Percentiles rank a stretch among this genome's conserved stretches.
Conservation (phyloP, 2,797 vertebrate species). For the Sebastolobus altivelis region DNA sequence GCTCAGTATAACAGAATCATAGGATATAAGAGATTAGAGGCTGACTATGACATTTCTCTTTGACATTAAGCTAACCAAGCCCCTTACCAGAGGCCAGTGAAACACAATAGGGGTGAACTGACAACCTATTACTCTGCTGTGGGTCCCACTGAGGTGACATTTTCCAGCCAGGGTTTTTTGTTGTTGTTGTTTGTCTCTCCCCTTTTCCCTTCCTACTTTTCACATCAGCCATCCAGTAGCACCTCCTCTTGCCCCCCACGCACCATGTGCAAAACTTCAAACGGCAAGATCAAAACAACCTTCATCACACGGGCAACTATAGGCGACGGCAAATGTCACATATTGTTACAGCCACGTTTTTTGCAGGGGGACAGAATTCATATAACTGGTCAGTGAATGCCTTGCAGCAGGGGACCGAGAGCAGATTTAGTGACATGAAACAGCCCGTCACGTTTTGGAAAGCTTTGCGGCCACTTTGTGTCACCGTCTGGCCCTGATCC, state of each 20-base stretch:
- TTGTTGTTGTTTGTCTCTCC: conserved; percentile 11
- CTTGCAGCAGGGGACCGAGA: conserved; percentile 21
- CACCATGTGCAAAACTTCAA: conserved; percentile 56
- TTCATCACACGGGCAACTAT: conserved; percentile 56
- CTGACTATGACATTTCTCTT: conserved; percentile 36
- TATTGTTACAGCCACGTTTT: conserved; percentile 42
- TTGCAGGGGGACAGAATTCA: background rate
- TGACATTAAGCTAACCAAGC: conserved; percentile 46
- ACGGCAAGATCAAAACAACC: conserved; percentile 76
- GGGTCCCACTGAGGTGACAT: conserved; percentile 58
- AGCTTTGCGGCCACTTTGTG: conserved; percentile 24
- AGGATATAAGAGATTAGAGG: background rate
- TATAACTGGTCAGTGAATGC: conserved; percentile 25
- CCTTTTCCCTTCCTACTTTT: conserved; percentile 20
- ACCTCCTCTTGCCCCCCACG: conserved; percentile 15
- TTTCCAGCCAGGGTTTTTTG: conserved; percentile 40
- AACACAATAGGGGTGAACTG: conserved; percentile 19
- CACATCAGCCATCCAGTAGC: conserved; percentile 28
- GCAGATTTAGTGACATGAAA: conserved; percentile 39
- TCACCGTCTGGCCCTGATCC: conserved; percentile 24
- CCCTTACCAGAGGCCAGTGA: conserved; percentile 33
- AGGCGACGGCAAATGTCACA: conserved; percentile 62
- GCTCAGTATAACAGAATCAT: background rate
- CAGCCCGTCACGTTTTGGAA: conserved; percentile 45
- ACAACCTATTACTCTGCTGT: conserved; percentile 21